Evolutionary conservation across 30 jellyfish, hydroid and myxozoan genomes (phyloP), one percentile per base, ranked within the genome.

Genomic region (Pseudorhiza aurosa): DNA sequence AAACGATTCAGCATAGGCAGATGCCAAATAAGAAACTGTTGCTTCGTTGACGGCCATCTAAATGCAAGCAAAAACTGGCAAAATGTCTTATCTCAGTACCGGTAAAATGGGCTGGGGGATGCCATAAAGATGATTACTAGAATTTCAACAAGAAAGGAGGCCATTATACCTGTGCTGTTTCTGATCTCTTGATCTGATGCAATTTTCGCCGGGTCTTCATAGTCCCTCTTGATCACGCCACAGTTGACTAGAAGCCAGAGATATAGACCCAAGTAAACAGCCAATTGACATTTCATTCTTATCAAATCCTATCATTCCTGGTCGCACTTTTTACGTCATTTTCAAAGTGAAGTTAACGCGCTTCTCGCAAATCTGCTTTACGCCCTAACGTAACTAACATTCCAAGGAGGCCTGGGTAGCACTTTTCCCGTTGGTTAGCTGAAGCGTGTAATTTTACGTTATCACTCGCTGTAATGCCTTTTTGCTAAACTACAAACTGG

Each of bases 371-470:
- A 5, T 6, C 21, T 47, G 24, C 62, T 5, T 17, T 17, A 17
- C 62, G 60, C 24, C 21, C 30, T 72, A 39, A 30, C 57, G 58
- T 27, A 24, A 47, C 44, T 30, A 32, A 40, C 25, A 64, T 22
- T 40, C 29, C 14, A 27, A 3, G 46, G 78, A 37, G 62, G 82
- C 47, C 75, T 58, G 77, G 90, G 90, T 47, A 63, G 44, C 26
- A 62, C 10, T 25, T 35, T 19, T 33, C 51, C 47, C 49, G 59
- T 32, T 15, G 6, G 56, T 9, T 37, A 78, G 77, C 77, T 68
- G 82, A 63, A 60, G 90, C 90, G 90, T 78, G 90, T 78, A 58
- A 78, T 78, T 50, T 62, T 62, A 58, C 82, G 82, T 78, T 33
- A 27, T 44, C 46, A 53, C 51, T 19, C 46, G n/a, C 51, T n/a